A percentile compares a stretch with the other conserved stretches of the same genome.
phyloP scores from a whole-genome alignment of 1,140 invertebrate genomes.

The Papilio xuthus region DNA sequence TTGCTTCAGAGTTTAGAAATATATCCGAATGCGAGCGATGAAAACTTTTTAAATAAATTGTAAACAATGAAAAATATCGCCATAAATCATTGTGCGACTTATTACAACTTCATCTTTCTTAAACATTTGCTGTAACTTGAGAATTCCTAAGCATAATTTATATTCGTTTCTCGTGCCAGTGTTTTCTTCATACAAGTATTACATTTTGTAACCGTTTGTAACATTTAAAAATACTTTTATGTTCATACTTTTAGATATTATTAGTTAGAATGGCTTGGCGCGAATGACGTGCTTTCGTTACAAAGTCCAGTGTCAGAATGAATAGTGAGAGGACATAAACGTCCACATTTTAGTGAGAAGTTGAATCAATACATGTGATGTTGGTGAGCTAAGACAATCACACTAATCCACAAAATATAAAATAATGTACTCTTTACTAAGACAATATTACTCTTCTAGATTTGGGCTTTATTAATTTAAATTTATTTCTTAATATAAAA shows the following conservation, averaged over 20 bases:
- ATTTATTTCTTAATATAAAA: too few relatives aligned
- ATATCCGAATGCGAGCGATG: background rate
- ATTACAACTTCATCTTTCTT: background rate
- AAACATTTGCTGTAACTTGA: background rate
- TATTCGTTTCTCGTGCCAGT: background rate
- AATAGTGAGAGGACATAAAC: too few relatives aligned
- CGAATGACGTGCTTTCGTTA: too few relatives aligned
- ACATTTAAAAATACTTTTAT: background rate
- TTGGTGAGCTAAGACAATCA: too few relatives aligned
- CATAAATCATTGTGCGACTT: background rate
- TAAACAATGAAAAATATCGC: slow-evolving; percentile 10
- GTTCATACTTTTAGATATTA: too few relatives aligned
- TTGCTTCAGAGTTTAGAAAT: slow-evolving; percentile 1
- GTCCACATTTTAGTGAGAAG: too few relatives aligned
- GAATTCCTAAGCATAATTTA: slow-evolving; percentile 4
- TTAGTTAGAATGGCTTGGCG: too few relatives aligned
- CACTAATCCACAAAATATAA: too few relatives aligned
- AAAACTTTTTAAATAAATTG: slow-evolving; percentile 20
- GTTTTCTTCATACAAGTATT: background rate
- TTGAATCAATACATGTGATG: background rate
- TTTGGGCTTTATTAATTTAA: too few relatives aligned
- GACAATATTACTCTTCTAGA: too few relatives aligned
- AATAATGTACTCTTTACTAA: too few relatives aligned
- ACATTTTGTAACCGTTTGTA: background rate
- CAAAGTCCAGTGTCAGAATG: too few relatives aligned